Evolutionary conservation across 1,140 invertebrate species (phyloP).

Genomic region (Drosophila melanica): DNA sequence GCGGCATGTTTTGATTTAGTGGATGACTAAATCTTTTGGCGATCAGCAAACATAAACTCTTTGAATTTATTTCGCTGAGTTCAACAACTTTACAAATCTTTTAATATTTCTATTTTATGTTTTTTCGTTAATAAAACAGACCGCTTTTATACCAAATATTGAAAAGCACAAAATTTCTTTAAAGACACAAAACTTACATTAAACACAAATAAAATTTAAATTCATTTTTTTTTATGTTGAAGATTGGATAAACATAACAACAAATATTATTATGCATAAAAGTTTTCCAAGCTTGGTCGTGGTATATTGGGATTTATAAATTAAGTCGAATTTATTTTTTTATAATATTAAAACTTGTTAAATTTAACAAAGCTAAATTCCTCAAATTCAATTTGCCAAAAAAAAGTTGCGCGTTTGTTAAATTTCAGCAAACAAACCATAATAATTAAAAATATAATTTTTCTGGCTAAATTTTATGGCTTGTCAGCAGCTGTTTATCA

Average conservation of each 20-base stretch:
- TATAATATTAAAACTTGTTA: background rate
- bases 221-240: too few relatives aligned
- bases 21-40: slow-evolving; percentile 57
- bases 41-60: slow-evolving; percentile 64
- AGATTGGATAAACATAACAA: too few relatives aligned
- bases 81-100: slow-evolving; percentile 47
- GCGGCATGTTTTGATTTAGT: slow-evolving; percentile 46
- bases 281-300: too few relatives aligned
- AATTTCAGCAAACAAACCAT: background rate
- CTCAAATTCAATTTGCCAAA: background rate
- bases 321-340: too few relatives aligned
- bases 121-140: slow-evolving; percentile 37
- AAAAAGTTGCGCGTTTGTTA: background rate
- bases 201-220: too few relatives aligned
- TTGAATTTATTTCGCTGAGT: slow-evolving; percentile 55
- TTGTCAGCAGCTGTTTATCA: slow-evolving; percentile 68
- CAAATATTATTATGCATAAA: too few relatives aligned
- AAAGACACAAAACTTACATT: background rate
- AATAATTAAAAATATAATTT: slow-evolving; percentile 28
- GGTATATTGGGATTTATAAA: too few relatives aligned
- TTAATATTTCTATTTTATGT: slow-evolving; percentile 25
- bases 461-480: slow-evolving; percentile 35
- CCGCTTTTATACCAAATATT: background rate
- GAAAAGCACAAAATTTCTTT: too few relatives aligned
- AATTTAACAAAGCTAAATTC: background rate